These are phyloP conservation scores for Phrynocephalus forsythii DNA, from an alignment of 2,797 vertebrate genomes.

Conservation along the genomic window DNA sequence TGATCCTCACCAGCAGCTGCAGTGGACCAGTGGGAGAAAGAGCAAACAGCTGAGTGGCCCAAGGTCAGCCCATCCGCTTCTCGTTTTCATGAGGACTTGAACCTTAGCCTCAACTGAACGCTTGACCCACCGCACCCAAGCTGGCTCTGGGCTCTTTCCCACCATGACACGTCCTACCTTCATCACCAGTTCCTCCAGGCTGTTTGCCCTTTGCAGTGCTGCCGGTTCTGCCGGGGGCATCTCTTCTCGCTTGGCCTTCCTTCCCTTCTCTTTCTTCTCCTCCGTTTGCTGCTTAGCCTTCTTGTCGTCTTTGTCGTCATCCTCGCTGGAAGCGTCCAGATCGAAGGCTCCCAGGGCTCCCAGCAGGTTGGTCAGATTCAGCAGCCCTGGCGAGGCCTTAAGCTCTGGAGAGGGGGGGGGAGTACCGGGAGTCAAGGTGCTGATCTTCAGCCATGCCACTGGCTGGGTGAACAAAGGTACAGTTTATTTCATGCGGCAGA, in stretches of 20 bases:
- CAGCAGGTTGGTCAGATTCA: conserved; percentile 70
- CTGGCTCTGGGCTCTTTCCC: neutral
- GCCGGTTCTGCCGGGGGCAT: conserved; percentile 7
- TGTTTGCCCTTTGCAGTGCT: conserved; percentile 84
- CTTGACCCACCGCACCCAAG: neutral
- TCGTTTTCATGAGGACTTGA: no score
- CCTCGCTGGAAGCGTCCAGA: conserved; percentile 57
- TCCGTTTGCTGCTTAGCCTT: conserved; percentile 56
- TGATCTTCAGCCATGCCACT: no score
- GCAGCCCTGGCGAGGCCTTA: conserved; percentile 41
- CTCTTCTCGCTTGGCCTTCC: conserved; percentile 49
- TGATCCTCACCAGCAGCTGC: neutral
- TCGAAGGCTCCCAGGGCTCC: conserved; percentile 71
- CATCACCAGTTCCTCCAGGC: conserved; percentile 89
- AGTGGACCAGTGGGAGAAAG: no score
- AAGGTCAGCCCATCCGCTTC: no score
- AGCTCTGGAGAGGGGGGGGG: conserved; percentile 22
- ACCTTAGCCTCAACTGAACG: no score
- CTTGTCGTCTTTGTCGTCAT: conserved; percentile 60
- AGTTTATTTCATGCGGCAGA: no score
- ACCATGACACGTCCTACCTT: conserved; percentile 75
- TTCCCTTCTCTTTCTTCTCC: conserved; percentile 69
- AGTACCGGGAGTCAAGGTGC: neutral
- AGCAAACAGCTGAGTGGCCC: no score
- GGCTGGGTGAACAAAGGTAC: no score